phyloP scores from a whole-genome alignment of 1,140 invertebrate genomes.

The Drosophila jambulina region DNA sequence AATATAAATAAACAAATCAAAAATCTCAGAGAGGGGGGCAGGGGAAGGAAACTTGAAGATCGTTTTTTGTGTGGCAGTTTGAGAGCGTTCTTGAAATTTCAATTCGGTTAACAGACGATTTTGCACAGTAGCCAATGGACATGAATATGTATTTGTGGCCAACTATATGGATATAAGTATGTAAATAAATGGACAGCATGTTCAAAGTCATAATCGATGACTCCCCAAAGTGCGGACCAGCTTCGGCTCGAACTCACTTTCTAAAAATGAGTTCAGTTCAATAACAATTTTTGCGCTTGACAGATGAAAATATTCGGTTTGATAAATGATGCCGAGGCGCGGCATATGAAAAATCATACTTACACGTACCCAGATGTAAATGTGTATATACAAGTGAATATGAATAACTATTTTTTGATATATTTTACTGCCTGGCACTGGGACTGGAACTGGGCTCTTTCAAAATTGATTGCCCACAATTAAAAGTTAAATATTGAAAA shows the following conservation, averaged over 20 bases:
- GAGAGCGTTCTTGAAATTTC: constrained; percentile 75
- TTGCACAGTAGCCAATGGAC: constrained; percentile 69
- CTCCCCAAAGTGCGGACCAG: constrained; percentile 42
- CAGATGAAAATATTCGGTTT: constrained; percentile 65
- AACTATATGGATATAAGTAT: constrained; percentile 1
- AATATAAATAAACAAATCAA: constrained; percentile 77
- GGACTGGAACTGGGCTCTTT: constrained; percentile 31
- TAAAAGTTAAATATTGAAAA: constrained; percentile 82
- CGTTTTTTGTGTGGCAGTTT: constrained; percentile 23
- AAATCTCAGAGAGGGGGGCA: constrained; percentile 16
- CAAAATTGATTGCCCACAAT: constrained; percentile 79
- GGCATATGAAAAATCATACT: constrained; percentile 37
- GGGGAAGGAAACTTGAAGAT: constrained; percentile 14
- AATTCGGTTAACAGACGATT: constrained; percentile 66
- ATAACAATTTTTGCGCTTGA: constrained; percentile 65
- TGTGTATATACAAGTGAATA: not conserved
- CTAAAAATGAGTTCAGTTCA: constrained; percentile 79
- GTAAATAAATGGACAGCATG: constrained; percentile 30
- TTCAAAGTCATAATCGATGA: constrained; percentile 67
- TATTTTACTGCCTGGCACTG: constrained; percentile 49
- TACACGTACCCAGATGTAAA: constrained; percentile 10
- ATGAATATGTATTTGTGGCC: not conserved
- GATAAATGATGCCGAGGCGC: constrained; percentile 69
- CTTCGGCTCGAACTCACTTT: constrained; percentile 64
- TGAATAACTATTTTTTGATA: constrained; percentile 70